Evolutionary conservation across 2,797 vertebrate species (phyloP).

Genomic region (Microhierax caerulescens): DNA sequence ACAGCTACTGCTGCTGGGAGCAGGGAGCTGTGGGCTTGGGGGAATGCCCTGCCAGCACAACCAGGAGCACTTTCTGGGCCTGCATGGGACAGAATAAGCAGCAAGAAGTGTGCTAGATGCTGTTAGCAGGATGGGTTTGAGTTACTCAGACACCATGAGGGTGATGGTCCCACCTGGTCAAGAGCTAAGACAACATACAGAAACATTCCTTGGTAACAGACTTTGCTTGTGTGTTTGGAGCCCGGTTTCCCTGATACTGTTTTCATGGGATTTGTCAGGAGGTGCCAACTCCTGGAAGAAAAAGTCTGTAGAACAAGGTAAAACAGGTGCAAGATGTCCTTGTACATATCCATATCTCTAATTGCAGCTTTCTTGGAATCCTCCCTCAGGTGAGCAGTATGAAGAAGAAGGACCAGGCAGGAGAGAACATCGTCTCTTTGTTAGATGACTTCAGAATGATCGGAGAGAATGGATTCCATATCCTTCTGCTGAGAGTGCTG

Average conservation of each 20-base stretch:
- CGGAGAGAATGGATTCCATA: slow-evolving; percentile 85
- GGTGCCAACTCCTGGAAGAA: background rate
- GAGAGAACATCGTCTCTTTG: slow-evolving; percentile 76
- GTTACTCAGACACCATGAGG: background rate
- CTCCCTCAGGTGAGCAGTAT: slow-evolving; percentile 76
- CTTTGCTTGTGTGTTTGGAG: background rate
- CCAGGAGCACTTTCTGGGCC: background rate
- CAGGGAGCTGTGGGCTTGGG: background rate
- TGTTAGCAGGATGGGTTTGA: background rate
- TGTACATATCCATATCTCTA: background rate
- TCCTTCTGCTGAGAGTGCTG: slow-evolving; percentile 69
- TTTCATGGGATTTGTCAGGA: background rate
- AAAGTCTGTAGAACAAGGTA: background rate
- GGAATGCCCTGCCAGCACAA: background rate
- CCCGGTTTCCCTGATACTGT: background rate
- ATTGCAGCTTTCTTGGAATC: background rate
- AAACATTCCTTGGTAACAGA: background rate
- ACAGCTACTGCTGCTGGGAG: background rate
- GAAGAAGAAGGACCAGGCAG: slow-evolving; percentile 70
- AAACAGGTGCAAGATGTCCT: background rate
- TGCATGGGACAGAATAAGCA: background rate
- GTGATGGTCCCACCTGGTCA: background rate
- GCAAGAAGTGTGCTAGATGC: background rate
- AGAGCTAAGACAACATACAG: background rate
- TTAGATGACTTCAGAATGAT: slow-evolving; percentile 87